phyloP scores from a whole-genome alignment of 2,797 vertebrate species.

The Muscicapa comitata region DNA sequence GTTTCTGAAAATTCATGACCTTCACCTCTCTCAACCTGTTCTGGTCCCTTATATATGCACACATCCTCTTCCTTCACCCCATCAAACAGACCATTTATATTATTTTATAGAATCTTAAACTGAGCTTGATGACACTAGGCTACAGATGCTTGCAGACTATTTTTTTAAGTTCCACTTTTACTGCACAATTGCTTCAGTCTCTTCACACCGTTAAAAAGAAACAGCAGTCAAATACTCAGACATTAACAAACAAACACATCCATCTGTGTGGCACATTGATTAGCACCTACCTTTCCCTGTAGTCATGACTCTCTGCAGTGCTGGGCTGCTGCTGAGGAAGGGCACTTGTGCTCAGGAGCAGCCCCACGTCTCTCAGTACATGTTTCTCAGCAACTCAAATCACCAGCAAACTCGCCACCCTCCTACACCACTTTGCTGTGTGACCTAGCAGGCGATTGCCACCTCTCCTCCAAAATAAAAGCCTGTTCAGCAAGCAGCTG shows the following conservation, averaged over 20 bases:
- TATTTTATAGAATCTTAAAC: neutral
- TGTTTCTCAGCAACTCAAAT: slow-evolving; percentile 23
- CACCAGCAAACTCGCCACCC: slow-evolving; percentile 63
- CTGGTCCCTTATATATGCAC: neutral
- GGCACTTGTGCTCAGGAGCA: neutral
- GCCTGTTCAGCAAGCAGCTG: slow-evolving; percentile 43
- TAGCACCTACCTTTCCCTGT: slow-evolving; percentile 84
- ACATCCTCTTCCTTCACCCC: neutral
- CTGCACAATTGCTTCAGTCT: neutral
- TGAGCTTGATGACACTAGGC: neutral
- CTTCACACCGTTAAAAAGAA: neutral
- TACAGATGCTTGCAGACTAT: neutral
- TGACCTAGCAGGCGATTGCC: slow-evolving; percentile 73
- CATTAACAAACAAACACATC: neutral
- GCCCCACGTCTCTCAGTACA: neutral
- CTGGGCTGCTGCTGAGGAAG: slow-evolving; percentile 18
- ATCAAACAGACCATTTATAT: neutral
- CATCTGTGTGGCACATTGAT: neutral
- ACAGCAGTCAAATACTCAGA: neutral
- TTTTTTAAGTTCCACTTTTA: neutral
- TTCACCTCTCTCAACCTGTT: neutral
- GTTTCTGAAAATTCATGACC: neutral
- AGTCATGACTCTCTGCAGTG: slow-evolving; percentile 81
- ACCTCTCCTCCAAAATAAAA: slow-evolving; percentile 82
- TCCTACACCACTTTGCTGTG: slow-evolving; percentile 54